Base-by-base conservation (phyloP, 2,113 vertebrate genomes). In the Baryphthengus martii region DNA sequence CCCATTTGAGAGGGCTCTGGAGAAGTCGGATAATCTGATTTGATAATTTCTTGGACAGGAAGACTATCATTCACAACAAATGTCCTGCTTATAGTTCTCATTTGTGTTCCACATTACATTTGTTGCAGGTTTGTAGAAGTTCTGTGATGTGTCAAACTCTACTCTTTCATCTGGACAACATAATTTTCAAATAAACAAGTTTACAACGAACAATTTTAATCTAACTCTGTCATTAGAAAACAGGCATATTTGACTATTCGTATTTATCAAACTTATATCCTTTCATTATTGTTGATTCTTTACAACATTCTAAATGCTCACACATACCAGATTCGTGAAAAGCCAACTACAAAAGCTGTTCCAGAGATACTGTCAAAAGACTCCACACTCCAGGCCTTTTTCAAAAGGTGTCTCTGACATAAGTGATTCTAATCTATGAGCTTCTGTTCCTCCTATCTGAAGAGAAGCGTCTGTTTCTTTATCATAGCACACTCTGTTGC, bases 11-110 rank as follows among this genome's bases (percentile, higher is more conserved):
- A 93, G 73, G 29, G 55, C 59, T 93, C 96, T 96, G 92, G 79
- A 94, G 77, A 94, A 88, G 45, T 15, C 42, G 11, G 15, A 78
- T 96, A 97, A 97, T 97, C 21, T 76, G 33, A 96, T 96, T 95
- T 86, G 37, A 79, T 58, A 3, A 66, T 94, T 85, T 94, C 53
- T 76, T 85, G 65, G 42, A 63, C 63, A 89, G 86, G 67, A 96
- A 91, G 59, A 77, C 35, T 24, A 92, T 92, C 6, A 93, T 10
- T 95, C 70, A 90, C 6, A 47, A 79, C 53, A 86, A 72, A 90
- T 79, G 26, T 82, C 28, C 33, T 85, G 45, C 40, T 86, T 29
- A 61, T 18, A 73, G 23, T 80, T 83, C 75, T 58, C 10, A 70
- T 91, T 91, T 80, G 26, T 81, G 33, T 35, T 90, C n/a, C 26